Percentiles rank a stretch among this genome's conserved stretches.
These are phyloP conservation scores for Apodemus speciosus DNA, from an alignment of 2,113 vertebrate species.

Conservation along the genomic window DNA sequence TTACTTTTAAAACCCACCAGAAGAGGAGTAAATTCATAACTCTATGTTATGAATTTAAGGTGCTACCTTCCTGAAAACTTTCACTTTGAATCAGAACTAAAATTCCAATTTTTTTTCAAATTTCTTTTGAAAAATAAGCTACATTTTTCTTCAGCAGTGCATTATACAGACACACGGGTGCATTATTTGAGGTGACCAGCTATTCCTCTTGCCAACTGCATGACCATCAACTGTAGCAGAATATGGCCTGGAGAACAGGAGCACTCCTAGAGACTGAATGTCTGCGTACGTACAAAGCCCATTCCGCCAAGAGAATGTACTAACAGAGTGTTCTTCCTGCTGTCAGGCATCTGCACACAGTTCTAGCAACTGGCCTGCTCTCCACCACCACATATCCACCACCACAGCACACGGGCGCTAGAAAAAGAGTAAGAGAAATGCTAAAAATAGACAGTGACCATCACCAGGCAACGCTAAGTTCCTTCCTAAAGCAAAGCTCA, in stretches of 20 bases:
- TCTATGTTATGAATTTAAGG: conserved; percentile 41
- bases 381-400: background rate
- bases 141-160: background rate
- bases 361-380: background rate
- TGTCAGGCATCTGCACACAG: conserved; percentile 7
- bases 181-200: background rate
- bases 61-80: conserved; percentile 42
- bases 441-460: background rate
- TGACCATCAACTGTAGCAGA: conserved; percentile 15
- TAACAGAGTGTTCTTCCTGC: background rate
- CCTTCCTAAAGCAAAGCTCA: conserved; percentile 5
- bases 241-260: conserved; percentile 17
- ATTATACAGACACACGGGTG: background rate
- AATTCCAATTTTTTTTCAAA: conserved; percentile 19
- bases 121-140: conserved; percentile 34
- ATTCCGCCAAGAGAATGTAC: background rate
- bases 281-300: conserved; percentile 1
- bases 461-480: background rate
- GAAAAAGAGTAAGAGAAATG: background rate
- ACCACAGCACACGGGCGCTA: background rate
- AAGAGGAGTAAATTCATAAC: conserved; percentile 18
- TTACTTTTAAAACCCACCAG: background rate
- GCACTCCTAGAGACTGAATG: background rate
- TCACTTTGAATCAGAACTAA: conserved; percentile 50
- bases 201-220: conserved; percentile 1